Conservation (phyloP, 2,797 vertebrate species). For the Threskiornis aethiopicus region DNA sequence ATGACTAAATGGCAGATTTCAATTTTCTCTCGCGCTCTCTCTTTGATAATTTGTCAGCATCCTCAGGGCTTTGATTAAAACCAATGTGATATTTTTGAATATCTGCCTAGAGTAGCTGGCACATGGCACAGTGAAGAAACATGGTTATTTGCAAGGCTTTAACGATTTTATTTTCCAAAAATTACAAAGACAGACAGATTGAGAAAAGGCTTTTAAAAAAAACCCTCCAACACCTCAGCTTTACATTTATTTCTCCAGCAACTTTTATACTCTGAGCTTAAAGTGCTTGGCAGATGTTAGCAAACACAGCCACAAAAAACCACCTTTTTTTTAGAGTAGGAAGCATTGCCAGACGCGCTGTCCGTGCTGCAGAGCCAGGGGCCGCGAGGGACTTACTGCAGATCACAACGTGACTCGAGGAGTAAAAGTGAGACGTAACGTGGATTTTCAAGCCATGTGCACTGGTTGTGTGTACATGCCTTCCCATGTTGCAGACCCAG, state of each 20-base stretch:
- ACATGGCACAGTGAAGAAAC: not conserved
- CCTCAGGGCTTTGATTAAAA: conserved; percentile 45
- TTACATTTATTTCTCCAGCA: conserved; percentile 14
- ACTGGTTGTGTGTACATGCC: not conserved
- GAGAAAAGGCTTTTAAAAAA: not conserved
- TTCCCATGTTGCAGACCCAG: not conserved
- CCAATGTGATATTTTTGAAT: conserved; percentile 51
- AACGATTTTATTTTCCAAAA: conserved; percentile 35
- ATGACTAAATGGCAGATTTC: conserved; percentile 45
- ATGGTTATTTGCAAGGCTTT: conserved; percentile 16
- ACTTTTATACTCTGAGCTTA: not conserved
- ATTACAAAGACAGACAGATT: conserved; percentile 7
- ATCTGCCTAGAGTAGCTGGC: conserved; percentile 52
- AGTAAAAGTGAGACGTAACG: accelerated
- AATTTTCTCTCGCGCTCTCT: conserved; percentile 20
- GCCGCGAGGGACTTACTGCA: accelerated
- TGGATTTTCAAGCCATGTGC: not conserved
- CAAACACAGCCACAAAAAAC: not conserved
- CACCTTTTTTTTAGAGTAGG: not conserved
- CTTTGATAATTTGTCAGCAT: conserved; percentile 55
- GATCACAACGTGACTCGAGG: not conserved
- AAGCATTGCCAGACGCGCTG: not conserved
- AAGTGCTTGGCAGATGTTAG: conserved; percentile 16
- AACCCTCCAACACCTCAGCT: not conserved
- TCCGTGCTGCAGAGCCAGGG: not conserved